Conservation (phyloP, 2,888 invertebrate species). For the Stegophylla sp. region DNA sequence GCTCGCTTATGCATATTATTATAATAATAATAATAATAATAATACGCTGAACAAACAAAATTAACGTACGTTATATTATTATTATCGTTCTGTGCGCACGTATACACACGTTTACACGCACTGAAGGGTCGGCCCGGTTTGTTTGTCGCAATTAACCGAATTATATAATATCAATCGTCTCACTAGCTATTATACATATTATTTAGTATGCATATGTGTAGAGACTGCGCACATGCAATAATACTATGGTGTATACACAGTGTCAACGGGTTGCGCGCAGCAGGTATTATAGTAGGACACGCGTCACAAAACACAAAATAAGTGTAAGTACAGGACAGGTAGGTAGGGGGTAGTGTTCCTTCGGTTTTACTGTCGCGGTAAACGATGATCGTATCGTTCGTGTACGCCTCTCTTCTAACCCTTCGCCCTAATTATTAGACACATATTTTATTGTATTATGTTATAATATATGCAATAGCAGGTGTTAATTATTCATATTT, state of each 20-base stretch:
- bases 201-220: no score
- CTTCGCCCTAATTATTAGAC: constrained; percentile 16
- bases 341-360: background rate
- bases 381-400: background rate
- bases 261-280: background rate
- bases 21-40: no score
- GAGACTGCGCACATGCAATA: no score
- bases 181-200: no score
- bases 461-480: no score
- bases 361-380: background rate
- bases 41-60: constrained; percentile 2
- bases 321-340: no score
- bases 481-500: constrained; percentile 32
- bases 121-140: background rate
- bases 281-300: no score
- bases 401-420: background rate
- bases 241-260: no score
- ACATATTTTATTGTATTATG: no score
- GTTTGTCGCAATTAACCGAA: constrained; percentile 5
- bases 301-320: no score
- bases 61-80: background rate
- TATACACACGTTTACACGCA: background rate
- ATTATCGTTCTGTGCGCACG: background rate
- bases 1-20: no score
- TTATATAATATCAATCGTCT: background rate